These are phyloP conservation scores for Cheirogaleus medius DNA, from an alignment of 2,113 vertebrate species.

Conservation along the genomic window DNA sequence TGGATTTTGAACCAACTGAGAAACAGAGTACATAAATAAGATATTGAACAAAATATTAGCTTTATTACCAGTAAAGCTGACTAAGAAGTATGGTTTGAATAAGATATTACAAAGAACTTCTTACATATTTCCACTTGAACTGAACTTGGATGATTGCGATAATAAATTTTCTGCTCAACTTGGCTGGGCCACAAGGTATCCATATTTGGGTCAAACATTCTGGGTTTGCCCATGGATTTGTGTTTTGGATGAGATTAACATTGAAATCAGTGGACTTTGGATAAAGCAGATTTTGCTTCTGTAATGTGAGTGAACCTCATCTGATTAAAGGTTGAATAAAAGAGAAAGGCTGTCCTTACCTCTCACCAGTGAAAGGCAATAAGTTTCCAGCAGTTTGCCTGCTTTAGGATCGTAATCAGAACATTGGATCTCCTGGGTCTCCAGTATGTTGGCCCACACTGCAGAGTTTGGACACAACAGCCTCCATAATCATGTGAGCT, in stretches of 20 bases:
- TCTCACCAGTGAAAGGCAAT: not conserved
- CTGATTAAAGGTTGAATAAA: not conserved
- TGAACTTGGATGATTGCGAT: not conserved
- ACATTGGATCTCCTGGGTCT: not conserved
- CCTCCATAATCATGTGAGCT: not conserved
- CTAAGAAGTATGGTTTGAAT: not conserved
- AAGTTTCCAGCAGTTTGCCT: not conserved
- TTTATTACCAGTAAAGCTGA: not conserved
- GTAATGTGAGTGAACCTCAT: not conserved
- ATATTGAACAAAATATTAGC: not conserved
- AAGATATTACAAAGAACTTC: not conserved
- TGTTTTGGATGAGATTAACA: not conserved
- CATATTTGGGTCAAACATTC: not conserved
- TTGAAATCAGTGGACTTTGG: not conserved
- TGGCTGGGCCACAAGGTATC: not conserved
- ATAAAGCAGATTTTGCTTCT: not conserved
- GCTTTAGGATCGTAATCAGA: too few species aligned
- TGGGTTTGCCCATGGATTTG: too few species aligned
- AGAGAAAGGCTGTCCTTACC: not conserved
- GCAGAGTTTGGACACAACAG: not conserved
- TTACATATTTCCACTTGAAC: not conserved
- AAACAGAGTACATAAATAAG: not conserved
- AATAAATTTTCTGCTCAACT: not conserved
- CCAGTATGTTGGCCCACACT: not conserved
- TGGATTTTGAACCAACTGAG: not conserved